phyloP scores from a whole-genome alignment of 1,140 invertebrate genomes.

The Dinoponera quadriceps region DNA sequence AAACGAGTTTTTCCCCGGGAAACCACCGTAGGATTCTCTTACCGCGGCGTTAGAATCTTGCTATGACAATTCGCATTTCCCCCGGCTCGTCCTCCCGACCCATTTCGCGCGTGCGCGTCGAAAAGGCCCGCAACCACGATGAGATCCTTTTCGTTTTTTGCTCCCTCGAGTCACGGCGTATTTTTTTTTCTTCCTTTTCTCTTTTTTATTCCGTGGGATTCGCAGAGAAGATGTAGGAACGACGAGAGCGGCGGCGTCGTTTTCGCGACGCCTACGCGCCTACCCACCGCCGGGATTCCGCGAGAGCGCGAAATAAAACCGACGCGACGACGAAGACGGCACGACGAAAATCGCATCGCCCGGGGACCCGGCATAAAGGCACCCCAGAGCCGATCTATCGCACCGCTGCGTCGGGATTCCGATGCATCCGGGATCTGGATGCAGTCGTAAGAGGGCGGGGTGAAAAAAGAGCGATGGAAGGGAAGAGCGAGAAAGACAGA shows the following conservation, averaged over 20 bases:
- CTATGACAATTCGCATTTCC: conserved; percentile 11
- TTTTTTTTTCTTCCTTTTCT: background rate
- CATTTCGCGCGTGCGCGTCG: background rate
- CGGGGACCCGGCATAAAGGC: conserved; percentile 8
- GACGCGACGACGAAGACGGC: background rate
- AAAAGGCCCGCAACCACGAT: conserved; percentile 27
- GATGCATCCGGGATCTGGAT: conserved; percentile 48
- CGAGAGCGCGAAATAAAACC: conserved; percentile 23
- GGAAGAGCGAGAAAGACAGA: background rate
- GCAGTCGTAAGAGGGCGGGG: background rate
- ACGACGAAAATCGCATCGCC: conserved; percentile 28
- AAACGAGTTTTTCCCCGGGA: conserved; percentile 45
- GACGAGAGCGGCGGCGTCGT: background rate
- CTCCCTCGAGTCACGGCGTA: conserved; percentile 14
- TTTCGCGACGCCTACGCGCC: conserved; percentile 15
- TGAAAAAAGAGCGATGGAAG: background rate
- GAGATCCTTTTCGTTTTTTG: conserved; percentile 11
- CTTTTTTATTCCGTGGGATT: background rate
- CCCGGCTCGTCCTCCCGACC: background rate
- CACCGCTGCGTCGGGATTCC: conserved; percentile 39
- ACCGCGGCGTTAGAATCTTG: conserved; percentile 1
- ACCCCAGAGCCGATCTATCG: conserved; percentile 27
- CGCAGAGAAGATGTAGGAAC: conserved; percentile 4
- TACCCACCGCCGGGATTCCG: background rate
- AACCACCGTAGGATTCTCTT: background rate